These are phyloP conservation scores for Zaprionus tsacasi DNA, from an alignment of 1,140 invertebrate species.

Conservation along the genomic window DNA sequence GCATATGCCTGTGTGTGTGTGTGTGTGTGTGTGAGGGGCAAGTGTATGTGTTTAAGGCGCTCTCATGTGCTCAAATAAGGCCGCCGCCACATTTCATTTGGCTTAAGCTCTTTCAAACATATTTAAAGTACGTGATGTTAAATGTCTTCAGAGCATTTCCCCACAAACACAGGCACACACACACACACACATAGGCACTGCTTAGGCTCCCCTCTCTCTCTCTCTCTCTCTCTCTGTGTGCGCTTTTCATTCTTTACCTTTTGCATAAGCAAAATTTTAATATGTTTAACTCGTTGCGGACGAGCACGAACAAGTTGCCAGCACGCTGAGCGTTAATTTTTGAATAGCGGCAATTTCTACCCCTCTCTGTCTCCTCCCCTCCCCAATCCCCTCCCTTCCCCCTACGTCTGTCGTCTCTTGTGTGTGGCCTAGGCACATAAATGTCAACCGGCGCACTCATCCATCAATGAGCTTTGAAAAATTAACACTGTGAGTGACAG, in stretches of 20 bases:
- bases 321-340: slow-evolving; percentile 50
- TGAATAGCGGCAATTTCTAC: slow-evolving; percentile 22
- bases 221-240: background rate
- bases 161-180: background rate
- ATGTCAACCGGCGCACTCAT: slow-evolving; percentile 75
- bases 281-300: slow-evolving; percentile 77
- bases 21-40: background rate
- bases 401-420: slow-evolving; percentile 13
- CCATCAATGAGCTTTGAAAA: slow-evolving; percentile 81
- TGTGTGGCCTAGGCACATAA: slow-evolving; percentile 64
- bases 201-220: background rate
- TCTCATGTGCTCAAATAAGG: slow-evolving; percentile 20
- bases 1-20: slow-evolving; percentile 6
- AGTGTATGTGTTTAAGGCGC: slow-evolving; percentile 25
- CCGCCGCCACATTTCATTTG: slow-evolving; percentile 59
- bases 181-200: slow-evolving; percentile 24
- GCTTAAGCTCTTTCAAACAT: slow-evolving; percentile 78
- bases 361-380: background rate
- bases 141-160: slow-evolving; percentile 68
- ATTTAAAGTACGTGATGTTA: slow-evolving; percentile 79
- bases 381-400: slow-evolving; percentile 1
- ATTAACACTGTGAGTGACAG: slow-evolving; percentile 78
- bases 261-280: slow-evolving; percentile 78
- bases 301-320: slow-evolving; percentile 21
- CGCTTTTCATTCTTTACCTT: slow-evolving; percentile 44